Percentiles rank a stretch among this genome's conserved stretches.
Conservation (phyloP, 2,797 vertebrate genomes). For the Myotis planiceps region DNA sequence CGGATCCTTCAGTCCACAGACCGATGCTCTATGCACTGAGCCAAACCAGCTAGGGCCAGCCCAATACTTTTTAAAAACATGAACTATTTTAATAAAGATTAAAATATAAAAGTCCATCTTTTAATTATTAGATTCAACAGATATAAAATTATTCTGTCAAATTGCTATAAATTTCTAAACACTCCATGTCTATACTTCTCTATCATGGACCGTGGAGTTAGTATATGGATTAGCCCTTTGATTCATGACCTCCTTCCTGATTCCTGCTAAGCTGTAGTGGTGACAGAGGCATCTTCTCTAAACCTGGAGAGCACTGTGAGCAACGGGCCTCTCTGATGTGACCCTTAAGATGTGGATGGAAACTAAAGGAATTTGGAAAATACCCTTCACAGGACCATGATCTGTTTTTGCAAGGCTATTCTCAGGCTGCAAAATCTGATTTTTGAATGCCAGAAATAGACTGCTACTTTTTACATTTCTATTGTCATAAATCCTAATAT, state of each 20-base stretch:
- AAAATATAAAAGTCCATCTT: neutral
- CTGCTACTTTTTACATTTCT: slow-evolving; percentile 40
- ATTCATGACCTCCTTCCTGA: neutral
- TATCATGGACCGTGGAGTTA: neutral
- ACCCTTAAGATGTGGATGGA: neutral
- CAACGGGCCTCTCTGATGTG: neutral
- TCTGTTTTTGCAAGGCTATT: neutral
- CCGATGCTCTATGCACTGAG: too few relatives aligned
- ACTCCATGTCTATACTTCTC: neutral
- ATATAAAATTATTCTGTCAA: slow-evolving; percentile 1
- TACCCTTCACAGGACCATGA: neutral
- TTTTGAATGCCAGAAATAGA: slow-evolving; percentile 3
- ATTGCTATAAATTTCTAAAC: slow-evolving; percentile 20
- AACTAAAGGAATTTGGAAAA: slow-evolving; percentile 1
- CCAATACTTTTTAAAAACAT: slow-evolving; percentile 26
- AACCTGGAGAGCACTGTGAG: neutral
- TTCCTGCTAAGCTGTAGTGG: neutral
- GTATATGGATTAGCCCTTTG: neutral
- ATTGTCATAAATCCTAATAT: slow-evolving; percentile 36
- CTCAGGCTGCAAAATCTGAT: neutral
- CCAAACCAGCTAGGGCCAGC: neutral
- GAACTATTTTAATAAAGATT: neutral
- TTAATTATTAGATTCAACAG: neutral
- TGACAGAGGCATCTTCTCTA: neutral
- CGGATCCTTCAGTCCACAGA: too few relatives aligned